Percentiles rank a stretch among this genome's conserved stretches.
phyloP scores from a whole-genome alignment of 2,888 invertebrate species.

The Sepioteuthis lessoniana region DNA sequence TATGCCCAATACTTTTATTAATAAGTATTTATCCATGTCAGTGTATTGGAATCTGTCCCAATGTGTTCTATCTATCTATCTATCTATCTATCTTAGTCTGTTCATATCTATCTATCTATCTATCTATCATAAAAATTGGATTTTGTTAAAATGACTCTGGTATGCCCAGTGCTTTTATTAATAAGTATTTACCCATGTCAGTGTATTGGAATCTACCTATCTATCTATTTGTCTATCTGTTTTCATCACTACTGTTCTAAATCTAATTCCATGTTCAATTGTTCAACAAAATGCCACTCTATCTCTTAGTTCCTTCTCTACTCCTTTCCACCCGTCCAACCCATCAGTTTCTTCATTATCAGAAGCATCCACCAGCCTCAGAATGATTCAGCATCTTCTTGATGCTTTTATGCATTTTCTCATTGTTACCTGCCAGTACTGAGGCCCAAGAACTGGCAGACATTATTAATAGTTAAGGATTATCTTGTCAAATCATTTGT shows the following conservation, averaged over 20 bases:
- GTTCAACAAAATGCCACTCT: not conserved
- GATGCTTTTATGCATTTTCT: not conserved
- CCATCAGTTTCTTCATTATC: too few species aligned
- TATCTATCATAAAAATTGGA: too few species aligned
- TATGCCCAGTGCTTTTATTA: too few species aligned
- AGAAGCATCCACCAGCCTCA: not conserved
- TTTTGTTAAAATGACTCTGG: too few species aligned
- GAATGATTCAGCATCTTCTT: not conserved
- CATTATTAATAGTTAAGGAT: slow-evolving; percentile 33
- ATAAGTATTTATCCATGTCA: too few species aligned
- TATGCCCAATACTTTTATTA: too few species aligned
- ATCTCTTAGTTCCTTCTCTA: not conserved
- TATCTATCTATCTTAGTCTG: not conserved
- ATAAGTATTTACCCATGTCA: too few species aligned
- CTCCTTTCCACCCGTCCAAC: not conserved
- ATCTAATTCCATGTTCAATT: not conserved
- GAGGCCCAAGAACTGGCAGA: not conserved
- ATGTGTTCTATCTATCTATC: not conserved
- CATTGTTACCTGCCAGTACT: not conserved
- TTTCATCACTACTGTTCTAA: not conserved
- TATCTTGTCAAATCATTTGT: not conserved
- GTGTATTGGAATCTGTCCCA: too few species aligned
- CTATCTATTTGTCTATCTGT: not conserved
- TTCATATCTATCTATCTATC: too few species aligned
- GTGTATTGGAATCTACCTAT: too few species aligned